Evolutionary conservation across 2,797 vertebrate genomes (phyloP).

Genomic region (Cossypha dichroa): DNA sequence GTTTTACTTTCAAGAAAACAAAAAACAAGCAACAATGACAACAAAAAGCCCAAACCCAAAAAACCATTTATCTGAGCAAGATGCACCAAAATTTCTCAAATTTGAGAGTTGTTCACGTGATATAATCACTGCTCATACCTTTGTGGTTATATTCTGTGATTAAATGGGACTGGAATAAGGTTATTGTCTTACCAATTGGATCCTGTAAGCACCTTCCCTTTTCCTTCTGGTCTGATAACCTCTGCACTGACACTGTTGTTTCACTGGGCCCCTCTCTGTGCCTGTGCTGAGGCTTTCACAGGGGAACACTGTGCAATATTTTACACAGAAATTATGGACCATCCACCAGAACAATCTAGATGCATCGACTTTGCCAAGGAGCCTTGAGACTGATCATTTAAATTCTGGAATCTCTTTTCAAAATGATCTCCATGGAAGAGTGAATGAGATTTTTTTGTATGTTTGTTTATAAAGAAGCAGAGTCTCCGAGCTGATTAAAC

Average conservation of each 20-base stretch:
- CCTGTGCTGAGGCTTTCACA: background rate
- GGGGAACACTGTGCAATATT: background rate
- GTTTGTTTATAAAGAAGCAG: background rate
- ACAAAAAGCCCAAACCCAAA: background rate
- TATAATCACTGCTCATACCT: rapidly evolving
- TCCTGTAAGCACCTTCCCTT: background rate
- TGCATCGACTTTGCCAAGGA: background rate
- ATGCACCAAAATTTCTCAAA: background rate
- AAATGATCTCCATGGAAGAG: background rate
- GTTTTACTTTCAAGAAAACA: background rate
- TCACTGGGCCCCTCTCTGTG: background rate
- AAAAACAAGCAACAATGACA: background rate
- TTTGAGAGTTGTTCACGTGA: rapidly evolving
- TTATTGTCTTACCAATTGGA: background rate
- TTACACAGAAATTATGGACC: background rate
- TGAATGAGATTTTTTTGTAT: background rate
- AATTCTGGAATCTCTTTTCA: background rate
- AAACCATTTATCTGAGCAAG: background rate
- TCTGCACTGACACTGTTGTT: background rate
- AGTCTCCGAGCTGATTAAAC: background rate
- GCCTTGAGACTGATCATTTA: background rate
- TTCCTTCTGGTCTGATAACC: background rate
- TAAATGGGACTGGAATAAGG: background rate
- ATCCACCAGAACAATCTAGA: background rate
- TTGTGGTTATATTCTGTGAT: background rate